Evolutionary conservation across 2,888 invertebrate species (phyloP).

Genomic region (Scelioninae gen. 1): DNA sequence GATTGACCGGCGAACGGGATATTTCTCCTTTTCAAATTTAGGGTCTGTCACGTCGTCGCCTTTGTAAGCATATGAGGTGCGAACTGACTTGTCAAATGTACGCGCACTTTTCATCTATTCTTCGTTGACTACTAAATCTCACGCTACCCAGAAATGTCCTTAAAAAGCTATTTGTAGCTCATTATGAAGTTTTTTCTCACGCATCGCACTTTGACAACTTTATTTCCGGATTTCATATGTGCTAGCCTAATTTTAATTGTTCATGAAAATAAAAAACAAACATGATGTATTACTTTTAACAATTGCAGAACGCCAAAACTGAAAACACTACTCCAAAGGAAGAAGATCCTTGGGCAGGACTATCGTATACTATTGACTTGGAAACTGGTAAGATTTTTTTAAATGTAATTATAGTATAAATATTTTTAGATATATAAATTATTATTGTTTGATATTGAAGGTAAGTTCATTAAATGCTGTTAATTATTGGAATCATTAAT

Average conservation of each 20-base stretch:
- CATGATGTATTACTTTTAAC: neutral
- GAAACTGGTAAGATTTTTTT: conserved; percentile 90
- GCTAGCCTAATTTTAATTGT: too few relatives aligned
- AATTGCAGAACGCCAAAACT: conserved; percentile 77
- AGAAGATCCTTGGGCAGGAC: conserved; percentile 92
- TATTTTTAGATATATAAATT: too few relatives aligned
- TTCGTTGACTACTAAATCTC: conserved; percentile 45
- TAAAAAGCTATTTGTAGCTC: conserved; percentile 49
- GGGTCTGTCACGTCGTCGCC: conserved; percentile 37
- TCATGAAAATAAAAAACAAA: too few relatives aligned
- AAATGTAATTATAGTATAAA: too few relatives aligned
- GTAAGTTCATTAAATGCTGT: too few relatives aligned
- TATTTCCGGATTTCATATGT: neutral
- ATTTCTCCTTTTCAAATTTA: conserved; percentile 41
- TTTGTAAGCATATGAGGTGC: conserved; percentile 48
- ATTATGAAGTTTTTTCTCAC: conserved; percentile 34
- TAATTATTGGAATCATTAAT: too few relatives aligned
- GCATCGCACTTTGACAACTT: conserved; percentile 28
- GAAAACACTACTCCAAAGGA: conserved; percentile 80
- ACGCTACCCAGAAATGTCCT: conserved; percentile 16
- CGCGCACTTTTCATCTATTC: conserved; percentile 50
- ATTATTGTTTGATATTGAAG: too few relatives aligned
- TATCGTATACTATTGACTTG: conserved; percentile 93
- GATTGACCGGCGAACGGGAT: conserved; percentile 20
- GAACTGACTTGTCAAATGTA: conserved; percentile 51